Evolutionary conservation across 2,888 invertebrate species (phyloP).

Genomic region (Lasioglossum calceatum): DNA sequence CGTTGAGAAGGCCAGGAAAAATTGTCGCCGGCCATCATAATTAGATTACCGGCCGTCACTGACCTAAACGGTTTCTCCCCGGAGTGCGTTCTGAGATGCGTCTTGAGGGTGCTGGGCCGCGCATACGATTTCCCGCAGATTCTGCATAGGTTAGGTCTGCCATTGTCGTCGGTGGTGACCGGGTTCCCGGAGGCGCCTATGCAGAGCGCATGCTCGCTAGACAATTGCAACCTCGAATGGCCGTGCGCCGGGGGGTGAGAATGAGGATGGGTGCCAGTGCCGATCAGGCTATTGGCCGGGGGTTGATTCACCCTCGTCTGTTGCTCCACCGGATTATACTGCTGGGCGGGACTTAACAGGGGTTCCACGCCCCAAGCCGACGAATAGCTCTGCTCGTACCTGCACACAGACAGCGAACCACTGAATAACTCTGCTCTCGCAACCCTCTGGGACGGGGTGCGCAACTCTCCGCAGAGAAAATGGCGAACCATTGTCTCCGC

Average conservation of each 20-base stretch:
- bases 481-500: conserved; percentile 29
- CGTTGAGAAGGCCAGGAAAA: background rate
- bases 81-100: conserved; percentile 97
- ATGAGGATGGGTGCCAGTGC: conserved; percentile 80
- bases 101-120: conserved; percentile 97
- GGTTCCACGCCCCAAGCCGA: conserved; percentile 84
- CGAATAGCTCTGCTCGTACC: conserved; percentile 83
- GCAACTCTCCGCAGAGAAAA: conserved; percentile 28
- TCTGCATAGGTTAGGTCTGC: conserved; percentile 95
- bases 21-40: background rate
- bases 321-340: conserved; percentile 81
- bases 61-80: conserved; percentile 95
- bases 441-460: background rate
- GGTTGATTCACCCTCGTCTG: conserved; percentile 82
- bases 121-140: conserved; percentile 99
- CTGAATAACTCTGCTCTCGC: conserved; percentile 35
- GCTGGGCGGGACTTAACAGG: conserved; percentile 83
- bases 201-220: conserved; percentile 85
- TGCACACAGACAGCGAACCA: conserved; percentile 61
- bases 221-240: conserved; percentile 78
- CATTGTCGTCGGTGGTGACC: conserved; percentile 89
- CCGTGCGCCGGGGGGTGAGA: conserved; percentile 79
- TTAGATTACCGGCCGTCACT: background rate
- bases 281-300: conserved; percentile 82
- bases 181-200: conserved; percentile 84